phyloP scores from a whole-genome alignment of 2,113 vertebrate genomes.

The Hystrix brachyura region DNA sequence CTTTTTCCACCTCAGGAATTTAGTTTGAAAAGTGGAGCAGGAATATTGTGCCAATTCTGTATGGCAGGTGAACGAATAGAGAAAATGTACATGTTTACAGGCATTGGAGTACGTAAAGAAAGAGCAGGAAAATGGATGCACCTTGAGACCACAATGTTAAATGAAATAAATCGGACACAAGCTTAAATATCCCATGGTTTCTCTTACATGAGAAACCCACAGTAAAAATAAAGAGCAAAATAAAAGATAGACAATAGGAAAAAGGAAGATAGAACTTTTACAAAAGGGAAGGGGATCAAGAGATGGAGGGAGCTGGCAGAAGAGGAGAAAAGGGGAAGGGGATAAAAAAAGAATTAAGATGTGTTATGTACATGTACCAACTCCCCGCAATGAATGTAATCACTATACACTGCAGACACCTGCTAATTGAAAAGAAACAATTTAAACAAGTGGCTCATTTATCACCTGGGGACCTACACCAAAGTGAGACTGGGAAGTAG shows the following conservation, averaged over 20 bases:
- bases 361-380: not conserved
- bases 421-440: not conserved
- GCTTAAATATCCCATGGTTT: not conserved
- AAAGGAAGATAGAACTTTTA: not conserved
- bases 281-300: not conserved
- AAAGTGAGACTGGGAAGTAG: not conserved
- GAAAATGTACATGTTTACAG: not conserved
- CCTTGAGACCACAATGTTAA: not conserved
- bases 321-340: not conserved
- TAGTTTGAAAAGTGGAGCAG: not conserved
- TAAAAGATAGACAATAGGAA: not conserved
- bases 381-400: not conserved
- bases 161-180: not conserved
- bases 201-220: not conserved
- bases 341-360: not conserved
- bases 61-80: not conserved
- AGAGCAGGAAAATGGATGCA: not conserved
- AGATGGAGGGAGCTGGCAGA: not conserved
- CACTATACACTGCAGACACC: not conserved
- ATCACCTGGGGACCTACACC: rapidly evolving
- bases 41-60: not conserved
- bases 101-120: not conserved
- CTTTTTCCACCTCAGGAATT: not conserved
- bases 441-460: not conserved
- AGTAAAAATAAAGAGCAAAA: not conserved